Base-by-base conservation (phyloP, 1,140 invertebrate species). In the Trichonephila clavata region DNA sequence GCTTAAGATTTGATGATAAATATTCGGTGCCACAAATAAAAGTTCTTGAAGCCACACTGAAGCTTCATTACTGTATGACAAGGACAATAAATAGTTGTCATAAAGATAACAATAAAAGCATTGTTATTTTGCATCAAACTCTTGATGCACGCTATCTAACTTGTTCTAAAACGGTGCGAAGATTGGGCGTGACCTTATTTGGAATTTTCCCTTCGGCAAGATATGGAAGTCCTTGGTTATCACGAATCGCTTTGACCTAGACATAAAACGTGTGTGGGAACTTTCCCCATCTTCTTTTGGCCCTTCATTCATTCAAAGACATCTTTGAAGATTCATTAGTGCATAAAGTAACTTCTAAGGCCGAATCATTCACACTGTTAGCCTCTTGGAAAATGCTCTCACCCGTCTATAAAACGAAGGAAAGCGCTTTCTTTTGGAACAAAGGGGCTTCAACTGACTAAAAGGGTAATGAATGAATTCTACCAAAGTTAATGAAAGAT, bases 221-320 rank as follows among this genome's bases (percentile, higher is more conserved):
- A 60, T 60, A 84, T 60, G 43, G 32, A 84, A 84, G 83, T 27
- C 83, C 83, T 84, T 84, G 57, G 50, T 21, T 60, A 60, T 84
- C 57, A 84, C 50, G 81, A 59, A 84, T 57, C 43, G 20, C 83
- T 84, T 84, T 84, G 83, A 60, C 83, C 83, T 84, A 60, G 83
- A 84, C 83, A 84, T 50, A 20, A 57, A 77, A 84, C 57, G 83
- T 60, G 83, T 60, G 83, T 84, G 83, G 83, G 83, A 84, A 84
- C 57, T 84, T 84, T 77, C 43, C 50, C 43, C 43, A 60, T 59
- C 57, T 50, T 32, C 43, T 43, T 57, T 84, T 84, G 57, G 57
- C 20, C 57, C 81, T 24, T 80, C 60, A 61, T 77, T 77, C 68
- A 32, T 32, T 39, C 68, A 84, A 57, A 84, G 83, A n/a, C 57